Evolutionary conservation across 2,888 invertebrate species (phyloP).

Genomic region (Synanthedon andrenaeformis): DNA sequence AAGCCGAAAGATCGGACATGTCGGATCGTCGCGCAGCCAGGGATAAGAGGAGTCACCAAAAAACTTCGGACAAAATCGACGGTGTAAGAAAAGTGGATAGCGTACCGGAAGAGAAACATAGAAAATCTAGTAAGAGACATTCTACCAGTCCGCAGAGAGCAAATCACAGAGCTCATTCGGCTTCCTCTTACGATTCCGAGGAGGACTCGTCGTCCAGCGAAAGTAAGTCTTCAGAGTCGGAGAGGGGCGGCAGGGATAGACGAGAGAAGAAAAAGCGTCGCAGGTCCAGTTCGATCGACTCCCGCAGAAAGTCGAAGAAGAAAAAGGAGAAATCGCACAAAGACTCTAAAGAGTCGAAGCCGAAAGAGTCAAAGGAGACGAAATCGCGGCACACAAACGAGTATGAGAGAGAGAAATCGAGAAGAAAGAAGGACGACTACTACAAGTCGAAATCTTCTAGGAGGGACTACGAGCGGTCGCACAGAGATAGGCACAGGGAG

Average conservation of each 20-base stretch:
- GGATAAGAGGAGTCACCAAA: slow-evolving; percentile 43
- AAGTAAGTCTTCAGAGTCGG: slow-evolving; percentile 33
- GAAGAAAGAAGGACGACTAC: slow-evolving; percentile 36
- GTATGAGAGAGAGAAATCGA: slow-evolving; percentile 28
- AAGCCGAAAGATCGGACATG: slow-evolving; percentile 47
- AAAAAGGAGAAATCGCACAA: slow-evolving; percentile 31
- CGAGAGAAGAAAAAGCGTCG: slow-evolving; percentile 44
- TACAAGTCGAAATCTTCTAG: slow-evolving; percentile 40
- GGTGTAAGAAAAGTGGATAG: slow-evolving; percentile 36
- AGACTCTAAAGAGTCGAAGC: slow-evolving; percentile 31
- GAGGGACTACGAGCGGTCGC: slow-evolving; percentile 37
- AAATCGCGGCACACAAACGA: background rate
- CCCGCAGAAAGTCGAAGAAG: slow-evolving; percentile 36
- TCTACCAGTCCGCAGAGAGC: slow-evolving; percentile 42
- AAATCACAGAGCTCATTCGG: slow-evolving; percentile 43
- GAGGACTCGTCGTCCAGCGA: slow-evolving; percentile 39
- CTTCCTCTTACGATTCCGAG: slow-evolving; percentile 50
- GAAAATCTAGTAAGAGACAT: slow-evolving; percentile 32
- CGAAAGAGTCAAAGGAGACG: slow-evolving; percentile 35
- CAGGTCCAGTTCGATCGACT: slow-evolving; percentile 38
- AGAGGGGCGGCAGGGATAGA: slow-evolving; percentile 27
- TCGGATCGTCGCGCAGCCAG: slow-evolving; percentile 38
- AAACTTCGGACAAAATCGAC: slow-evolving; percentile 39
- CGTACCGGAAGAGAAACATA: slow-evolving; percentile 42
- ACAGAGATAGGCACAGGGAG: slow-evolving; percentile 35